Conservation (phyloP, 2,888 invertebrate species). For the Noctua janthina region DNA sequence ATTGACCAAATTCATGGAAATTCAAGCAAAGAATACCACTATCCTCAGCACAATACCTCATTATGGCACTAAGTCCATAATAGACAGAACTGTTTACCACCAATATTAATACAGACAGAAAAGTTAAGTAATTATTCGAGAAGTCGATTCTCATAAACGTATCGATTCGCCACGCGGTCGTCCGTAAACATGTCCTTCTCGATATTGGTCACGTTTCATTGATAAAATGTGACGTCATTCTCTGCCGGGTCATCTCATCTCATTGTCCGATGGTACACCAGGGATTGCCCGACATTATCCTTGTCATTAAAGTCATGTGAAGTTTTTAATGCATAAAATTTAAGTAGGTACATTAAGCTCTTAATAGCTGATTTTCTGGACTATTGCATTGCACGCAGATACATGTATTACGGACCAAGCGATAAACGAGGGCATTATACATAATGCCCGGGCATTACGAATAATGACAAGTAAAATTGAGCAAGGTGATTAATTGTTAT, state of each 20-base stretch:
- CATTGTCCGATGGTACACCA: conserved; percentile 19
- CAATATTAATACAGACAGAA: conserved; percentile 10
- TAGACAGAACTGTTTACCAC: neutral
- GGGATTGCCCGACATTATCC: neutral
- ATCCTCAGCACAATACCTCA: neutral
- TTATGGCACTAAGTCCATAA: neutral
- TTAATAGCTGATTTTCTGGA: neutral
- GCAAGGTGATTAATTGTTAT: no score
- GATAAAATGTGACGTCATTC: conserved; percentile 44
- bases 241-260: conserved; percentile 18
- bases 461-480: no score
- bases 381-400: neutral
- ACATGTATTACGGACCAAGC: neutral
- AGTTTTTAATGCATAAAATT: neutral
- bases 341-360: neutral
- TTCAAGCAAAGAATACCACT: neutral
- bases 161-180: conserved; percentile 36
- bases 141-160: conserved; percentile 21
- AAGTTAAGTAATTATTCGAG: conserved; percentile 41
- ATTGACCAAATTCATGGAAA: neutral
- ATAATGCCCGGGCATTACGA: no score
- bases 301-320: neutral
- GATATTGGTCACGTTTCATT: conserved; percentile 42
- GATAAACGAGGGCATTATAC: no score
- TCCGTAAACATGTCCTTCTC: conserved; percentile 34